A percentile compares a stretch with the other conserved stretches of the same genome.
These are phyloP conservation scores for Boloria selene DNA, from an alignment of 2,888 invertebrate genomes.

Conservation along the genomic window DNA sequence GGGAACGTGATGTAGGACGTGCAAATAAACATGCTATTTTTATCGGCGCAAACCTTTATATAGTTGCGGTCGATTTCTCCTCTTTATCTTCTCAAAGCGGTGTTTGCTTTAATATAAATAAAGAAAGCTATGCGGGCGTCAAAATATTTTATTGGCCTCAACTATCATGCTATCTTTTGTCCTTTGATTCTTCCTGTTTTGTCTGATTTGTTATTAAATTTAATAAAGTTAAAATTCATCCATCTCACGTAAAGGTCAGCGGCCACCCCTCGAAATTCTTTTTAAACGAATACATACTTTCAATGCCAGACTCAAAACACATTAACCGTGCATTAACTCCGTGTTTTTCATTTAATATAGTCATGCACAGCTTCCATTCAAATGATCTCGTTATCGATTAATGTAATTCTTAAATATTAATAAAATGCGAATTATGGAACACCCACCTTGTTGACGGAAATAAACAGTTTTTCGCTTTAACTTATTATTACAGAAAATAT, in stretches of 20 bases:
- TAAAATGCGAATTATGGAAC: slow-evolving; percentile 7
- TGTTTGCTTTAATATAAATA: slow-evolving; percentile 80
- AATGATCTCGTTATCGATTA: slow-evolving; percentile 19
- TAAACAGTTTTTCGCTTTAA: not conserved
- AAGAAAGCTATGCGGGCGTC: slow-evolving; percentile 66
- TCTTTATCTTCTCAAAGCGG: slow-evolving; percentile 77
- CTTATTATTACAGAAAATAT: no score
- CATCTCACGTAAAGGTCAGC: slow-evolving; percentile 9
- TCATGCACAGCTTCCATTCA: slow-evolving; percentile 12
- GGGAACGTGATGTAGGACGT: slow-evolving; percentile 77
- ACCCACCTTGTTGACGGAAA: slow-evolving; percentile 4
- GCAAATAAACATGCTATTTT: slow-evolving; percentile 82
- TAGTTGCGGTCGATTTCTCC: slow-evolving; percentile 81
- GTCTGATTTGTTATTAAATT: not conserved
- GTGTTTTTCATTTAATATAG: slow-evolving; percentile 22
- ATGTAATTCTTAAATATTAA: slow-evolving; percentile 8
- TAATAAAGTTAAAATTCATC: not conserved
- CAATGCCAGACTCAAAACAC: slow-evolving; percentile 19
- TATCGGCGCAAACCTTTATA: slow-evolving; percentile 81
- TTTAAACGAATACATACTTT: slow-evolving; percentile 10
- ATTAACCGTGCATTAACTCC: slow-evolving; percentile 21
- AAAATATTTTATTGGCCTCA: slow-evolving; percentile 49
- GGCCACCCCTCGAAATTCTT: slow-evolving; percentile 17
- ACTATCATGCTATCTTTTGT: slow-evolving; percentile 18
- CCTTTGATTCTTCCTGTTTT: slow-evolving; percentile 44